Conservation (phyloP, 53 echinoderm and acorn worm species). For the Glandiceps talaboti region DNA sequence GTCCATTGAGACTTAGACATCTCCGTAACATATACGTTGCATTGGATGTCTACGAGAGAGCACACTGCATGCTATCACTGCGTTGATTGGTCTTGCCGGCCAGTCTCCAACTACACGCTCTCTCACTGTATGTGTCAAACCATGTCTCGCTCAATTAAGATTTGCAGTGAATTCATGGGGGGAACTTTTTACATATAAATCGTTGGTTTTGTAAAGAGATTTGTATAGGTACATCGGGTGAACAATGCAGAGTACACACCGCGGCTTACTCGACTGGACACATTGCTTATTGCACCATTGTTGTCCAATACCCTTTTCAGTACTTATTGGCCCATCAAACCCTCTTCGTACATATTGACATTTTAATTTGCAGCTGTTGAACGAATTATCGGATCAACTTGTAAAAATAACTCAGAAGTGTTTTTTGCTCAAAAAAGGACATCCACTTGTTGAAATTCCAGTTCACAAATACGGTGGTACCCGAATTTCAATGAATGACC, state of each 20-base stretch:
- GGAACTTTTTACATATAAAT: not conserved
- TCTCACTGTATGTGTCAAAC: not conserved
- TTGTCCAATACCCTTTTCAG: not conserved
- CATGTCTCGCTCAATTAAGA: not conserved
- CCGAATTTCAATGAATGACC: not conserved
- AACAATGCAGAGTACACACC: not conserved
- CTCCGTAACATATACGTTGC: no score
- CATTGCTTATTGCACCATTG: not conserved
- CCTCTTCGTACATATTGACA: not conserved
- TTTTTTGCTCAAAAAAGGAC: not conserved
- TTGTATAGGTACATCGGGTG: not conserved
- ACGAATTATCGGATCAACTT: not conserved
- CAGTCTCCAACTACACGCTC: not conserved
- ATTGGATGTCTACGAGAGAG: no score
- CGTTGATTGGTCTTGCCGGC: no score
- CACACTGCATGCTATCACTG: no score
- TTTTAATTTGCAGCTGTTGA: not conserved
- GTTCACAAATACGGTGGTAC: not conserved
- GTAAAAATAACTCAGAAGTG: not conserved
- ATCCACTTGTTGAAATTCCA: not conserved
- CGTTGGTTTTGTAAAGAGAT: not conserved
- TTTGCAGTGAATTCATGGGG: not conserved
- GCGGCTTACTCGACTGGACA: not conserved
- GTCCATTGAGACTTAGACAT: no score
- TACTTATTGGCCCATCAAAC: not conserved